These are phyloP conservation scores for Ridgeia piscesae DNA, from an alignment of 1,140 invertebrate genomes.

Conservation along the genomic window DNA sequence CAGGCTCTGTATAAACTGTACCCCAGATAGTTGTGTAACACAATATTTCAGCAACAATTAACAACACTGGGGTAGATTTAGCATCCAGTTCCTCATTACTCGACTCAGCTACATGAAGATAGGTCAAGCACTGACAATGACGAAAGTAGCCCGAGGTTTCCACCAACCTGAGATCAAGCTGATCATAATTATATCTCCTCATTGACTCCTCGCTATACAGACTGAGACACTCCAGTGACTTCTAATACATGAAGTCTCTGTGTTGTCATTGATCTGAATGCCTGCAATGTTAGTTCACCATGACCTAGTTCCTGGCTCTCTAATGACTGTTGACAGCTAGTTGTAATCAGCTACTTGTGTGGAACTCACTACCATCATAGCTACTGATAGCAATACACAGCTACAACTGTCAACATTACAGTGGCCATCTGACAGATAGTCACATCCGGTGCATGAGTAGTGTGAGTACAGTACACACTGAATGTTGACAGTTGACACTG, in stretches of 20 bases:
- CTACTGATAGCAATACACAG: neutral
- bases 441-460: neutral
- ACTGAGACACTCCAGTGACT: neutral
- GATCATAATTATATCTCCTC: neutral
- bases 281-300: neutral
- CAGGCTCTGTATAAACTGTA: neutral
- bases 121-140: neutral
- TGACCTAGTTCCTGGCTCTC: neutral
- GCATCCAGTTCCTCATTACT: neutral
- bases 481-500: neutral
- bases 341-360: neutral
- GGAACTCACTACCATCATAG: neutral
- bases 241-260: too few relatives aligned
- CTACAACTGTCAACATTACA: neutral
- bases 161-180: neutral
- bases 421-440: neutral
- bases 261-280: neutral
- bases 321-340: neutral
- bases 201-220: neutral
- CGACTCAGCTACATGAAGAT: neutral
- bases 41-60: neutral
- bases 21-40: neutral
- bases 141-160: neutral
- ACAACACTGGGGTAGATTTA: neutral
- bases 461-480: too few relatives aligned